Evolutionary conservation across 2,888 invertebrate species (phyloP), one percentile per base, ranked within the genome.

Genomic region (Amblyjoppa proteus): DNA sequence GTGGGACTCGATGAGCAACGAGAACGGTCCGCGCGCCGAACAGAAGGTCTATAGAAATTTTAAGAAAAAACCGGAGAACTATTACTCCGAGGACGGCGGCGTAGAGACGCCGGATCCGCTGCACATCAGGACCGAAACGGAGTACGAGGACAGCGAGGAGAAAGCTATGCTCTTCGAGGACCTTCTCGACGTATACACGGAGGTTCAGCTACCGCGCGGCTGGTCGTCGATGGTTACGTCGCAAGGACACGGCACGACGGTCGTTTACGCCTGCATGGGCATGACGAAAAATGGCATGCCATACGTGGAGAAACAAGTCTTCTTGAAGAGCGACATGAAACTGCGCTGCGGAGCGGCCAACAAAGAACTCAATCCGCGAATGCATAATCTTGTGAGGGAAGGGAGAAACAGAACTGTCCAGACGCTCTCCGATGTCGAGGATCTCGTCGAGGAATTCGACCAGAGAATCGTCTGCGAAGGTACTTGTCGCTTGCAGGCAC

Each of bases 211-310:
- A 53, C 93, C 93, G 1, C 88, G 87, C 49, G 91, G 92, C 13
- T 94, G 93, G 93, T 90, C 91, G 1, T 90, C 91, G 20, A 90
- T 91, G 71, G 91, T 93, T 3, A 91, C 92, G 20, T 91, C 93
- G 0, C 92, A 92, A 80, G 93, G 91, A 7, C 90, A 89, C 45
- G 88, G 87, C 31, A 93, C 92, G 3, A 93, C 92, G 41, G 89
- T 93, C 41, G 90, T 92, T 3, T 93, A 92, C 82, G 88, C 91
- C n/a, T 91, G 83, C 51, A 93, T 91, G 90, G 90, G 88, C 34
- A 90, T 91, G 85, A 89, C 91, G 11, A 91, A 89, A 58, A 89
- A 83, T 71, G 91, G 92, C 7, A 89, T 93, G 83, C 93, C 93
- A n/a, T 91, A 90, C 56, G 83, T 90, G 3, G 92, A 93, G 61